These are phyloP conservation scores for Diplolepis rosae DNA, from an alignment of 2,888 invertebrate species.

Conservation along the genomic window DNA sequence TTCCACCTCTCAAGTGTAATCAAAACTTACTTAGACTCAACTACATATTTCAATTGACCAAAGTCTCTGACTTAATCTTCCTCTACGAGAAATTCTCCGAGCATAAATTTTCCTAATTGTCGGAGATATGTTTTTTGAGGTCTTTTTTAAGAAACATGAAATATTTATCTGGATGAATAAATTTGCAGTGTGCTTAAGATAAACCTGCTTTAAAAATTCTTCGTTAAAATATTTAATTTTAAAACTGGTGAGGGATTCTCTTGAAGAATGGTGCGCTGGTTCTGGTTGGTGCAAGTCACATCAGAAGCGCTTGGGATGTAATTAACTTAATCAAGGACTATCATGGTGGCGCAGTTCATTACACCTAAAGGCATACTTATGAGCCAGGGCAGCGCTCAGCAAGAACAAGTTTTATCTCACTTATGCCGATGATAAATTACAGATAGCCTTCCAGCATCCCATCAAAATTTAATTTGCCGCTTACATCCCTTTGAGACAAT, in stretches of 20 bases:
- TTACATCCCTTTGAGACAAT: conserved; percentile 30
- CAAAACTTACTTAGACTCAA: too few relatives aligned
- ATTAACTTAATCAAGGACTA: conserved; percentile 67
- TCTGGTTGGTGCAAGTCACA: conserved; percentile 45
- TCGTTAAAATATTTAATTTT: not conserved
- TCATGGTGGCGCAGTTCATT: conserved; percentile 63
- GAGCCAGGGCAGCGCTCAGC: conserved; percentile 42
- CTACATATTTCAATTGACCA: too few relatives aligned
- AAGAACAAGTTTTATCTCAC: conserved; percentile 60
- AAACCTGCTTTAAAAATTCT: not conserved
- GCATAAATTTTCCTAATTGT: too few relatives aligned
- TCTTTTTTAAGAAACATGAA: too few relatives aligned
- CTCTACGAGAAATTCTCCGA: too few relatives aligned
- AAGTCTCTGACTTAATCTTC: too few relatives aligned
- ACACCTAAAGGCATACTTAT: conserved; percentile 50
- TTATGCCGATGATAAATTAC: conserved; percentile 58
- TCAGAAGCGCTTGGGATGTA: conserved; percentile 56
- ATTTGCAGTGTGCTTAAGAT: not conserved
- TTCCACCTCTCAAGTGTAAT: not conserved
- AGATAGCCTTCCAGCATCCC: conserved; percentile 44
- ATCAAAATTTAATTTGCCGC: conserved; percentile 44
- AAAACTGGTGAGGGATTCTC: not conserved
- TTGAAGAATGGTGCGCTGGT: not conserved
- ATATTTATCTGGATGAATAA: too few relatives aligned
- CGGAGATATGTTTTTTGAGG: too few relatives aligned